These are phyloP conservation scores for Takifugu bimaculatus DNA, from an alignment of 2,113 vertebrate genomes.

Conservation along the genomic window DNA sequence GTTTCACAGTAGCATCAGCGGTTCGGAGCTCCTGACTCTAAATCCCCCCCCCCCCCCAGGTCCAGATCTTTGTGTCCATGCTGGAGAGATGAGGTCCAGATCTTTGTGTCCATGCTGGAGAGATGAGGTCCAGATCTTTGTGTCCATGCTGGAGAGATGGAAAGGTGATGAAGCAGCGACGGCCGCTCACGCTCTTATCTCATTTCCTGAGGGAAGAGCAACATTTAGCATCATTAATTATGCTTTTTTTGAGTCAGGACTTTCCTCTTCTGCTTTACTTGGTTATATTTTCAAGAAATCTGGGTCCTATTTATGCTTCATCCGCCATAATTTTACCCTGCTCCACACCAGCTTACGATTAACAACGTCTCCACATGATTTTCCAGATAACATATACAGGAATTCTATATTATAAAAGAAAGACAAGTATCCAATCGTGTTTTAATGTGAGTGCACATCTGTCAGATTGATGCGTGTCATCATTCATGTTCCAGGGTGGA, in stretches of 20 bases:
- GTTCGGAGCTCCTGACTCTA: slow-evolving; percentile 27
- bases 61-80: too few relatives aligned
- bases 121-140: slow-evolving; percentile 11
- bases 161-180: slow-evolving; percentile 22
- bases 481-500: neutral
- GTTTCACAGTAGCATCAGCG: slow-evolving; percentile 49
- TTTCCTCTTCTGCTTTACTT: neutral
- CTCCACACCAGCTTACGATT: neutral
- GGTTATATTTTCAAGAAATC: too few relatives aligned
- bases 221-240: neutral
- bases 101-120: neutral
- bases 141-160: slow-evolving; percentile 38
- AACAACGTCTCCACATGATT: too few relatives aligned
- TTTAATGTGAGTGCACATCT: neutral
- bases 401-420: too few relatives aligned
- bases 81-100: slow-evolving; percentile 1
- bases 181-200: slow-evolving; percentile 67
- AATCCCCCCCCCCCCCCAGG: slow-evolving; percentile 9
- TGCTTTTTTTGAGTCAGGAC: neutral
- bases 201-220: slow-evolving; percentile 67
- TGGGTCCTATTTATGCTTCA: too few relatives aligned
- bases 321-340: too few relatives aligned
- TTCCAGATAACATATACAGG: too few relatives aligned
- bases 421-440: too few relatives aligned
- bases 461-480: neutral